Conservation (phyloP, 2,888 invertebrate genomes). For the Geotrupes spiniger region DNA sequence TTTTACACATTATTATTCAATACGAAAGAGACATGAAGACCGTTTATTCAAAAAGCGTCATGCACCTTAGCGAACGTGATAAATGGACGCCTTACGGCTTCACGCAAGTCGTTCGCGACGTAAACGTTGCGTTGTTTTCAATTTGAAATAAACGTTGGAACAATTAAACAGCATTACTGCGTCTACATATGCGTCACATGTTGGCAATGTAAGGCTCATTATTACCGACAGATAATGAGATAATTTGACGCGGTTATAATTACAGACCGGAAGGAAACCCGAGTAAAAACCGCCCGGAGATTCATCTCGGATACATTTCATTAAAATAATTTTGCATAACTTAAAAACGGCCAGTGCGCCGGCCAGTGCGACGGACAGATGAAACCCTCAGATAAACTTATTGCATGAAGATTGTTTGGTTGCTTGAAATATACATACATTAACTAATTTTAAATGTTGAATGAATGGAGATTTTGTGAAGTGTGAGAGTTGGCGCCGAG, state of each 20-base stretch:
- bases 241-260: conserved; percentile 50
- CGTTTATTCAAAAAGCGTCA: too few relatives aligned
- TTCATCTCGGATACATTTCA: conserved; percentile 53
- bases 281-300: conserved; percentile 51
- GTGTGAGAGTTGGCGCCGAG: too few relatives aligned
- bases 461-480: too few relatives aligned
- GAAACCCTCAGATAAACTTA: background rate
- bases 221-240: conserved; percentile 45
- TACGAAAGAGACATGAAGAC: too few relatives aligned
- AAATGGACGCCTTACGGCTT: too few relatives aligned
- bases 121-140: too few relatives aligned
- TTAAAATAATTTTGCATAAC: conserved; percentile 51
- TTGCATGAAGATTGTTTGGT: too few relatives aligned
- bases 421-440: too few relatives aligned
- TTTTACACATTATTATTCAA: too few relatives aligned
- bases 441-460: too few relatives aligned
- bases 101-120: too few relatives aligned
- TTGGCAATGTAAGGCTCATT: conserved; percentile 40
- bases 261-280: conserved; percentile 52
- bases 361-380: conserved; percentile 28
- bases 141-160: background rate
- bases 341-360: conserved; percentile 45
- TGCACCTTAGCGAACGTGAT: too few relatives aligned
- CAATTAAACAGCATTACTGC: conserved; percentile 12
- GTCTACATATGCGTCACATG: conserved; percentile 26